These are phyloP conservation scores for Eristalis pertinax DNA, from an alignment of 2,888 invertebrate species.

Conservation along the genomic window DNA sequence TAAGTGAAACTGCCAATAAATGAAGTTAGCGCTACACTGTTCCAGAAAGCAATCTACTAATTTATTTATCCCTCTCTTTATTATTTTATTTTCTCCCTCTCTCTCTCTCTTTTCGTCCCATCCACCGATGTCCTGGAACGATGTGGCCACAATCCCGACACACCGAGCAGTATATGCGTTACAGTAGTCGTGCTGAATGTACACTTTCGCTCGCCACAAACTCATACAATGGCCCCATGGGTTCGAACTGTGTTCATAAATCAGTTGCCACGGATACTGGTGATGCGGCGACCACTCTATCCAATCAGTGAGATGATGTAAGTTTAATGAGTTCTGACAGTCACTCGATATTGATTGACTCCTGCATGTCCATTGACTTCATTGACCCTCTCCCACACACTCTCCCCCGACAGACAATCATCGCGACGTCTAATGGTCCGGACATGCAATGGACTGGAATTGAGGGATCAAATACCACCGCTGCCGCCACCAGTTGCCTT, in stretches of 20 bases:
- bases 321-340: conserved; percentile 64
- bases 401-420: conserved; percentile 77
- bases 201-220: conserved; percentile 98
- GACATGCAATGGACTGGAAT: conserved; percentile 89
- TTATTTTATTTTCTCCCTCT: conserved; percentile 21
- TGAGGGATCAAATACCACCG: conserved; percentile 85
- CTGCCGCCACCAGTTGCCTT: conserved; percentile 83
- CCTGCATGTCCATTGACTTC: background rate
- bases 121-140: conserved; percentile 13
- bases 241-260: conserved; percentile 97
- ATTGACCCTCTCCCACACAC: background rate
- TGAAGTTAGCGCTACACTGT: conserved; percentile 35
- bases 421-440: conserved; percentile 87
- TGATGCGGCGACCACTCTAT: conserved; percentile 92
- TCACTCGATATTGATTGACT: conserved; percentile 32
- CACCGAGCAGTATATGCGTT: conserved; percentile 89
- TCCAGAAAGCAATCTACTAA: conserved; percentile 43
- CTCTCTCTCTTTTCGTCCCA: background rate
- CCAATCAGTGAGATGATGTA: conserved; percentile 82
- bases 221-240: conserved; percentile 99
- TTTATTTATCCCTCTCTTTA: conserved; percentile 35
- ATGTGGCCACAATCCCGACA: conserved; percentile 37
- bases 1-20: conserved; percentile 59
- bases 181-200: conserved; percentile 98
- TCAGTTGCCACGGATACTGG: conserved; percentile 95